Evolutionary conservation across 2,797 vertebrate species (phyloP), one percentile per base, ranked within the genome.

Genomic region (Rachycentron canadum): DNA sequence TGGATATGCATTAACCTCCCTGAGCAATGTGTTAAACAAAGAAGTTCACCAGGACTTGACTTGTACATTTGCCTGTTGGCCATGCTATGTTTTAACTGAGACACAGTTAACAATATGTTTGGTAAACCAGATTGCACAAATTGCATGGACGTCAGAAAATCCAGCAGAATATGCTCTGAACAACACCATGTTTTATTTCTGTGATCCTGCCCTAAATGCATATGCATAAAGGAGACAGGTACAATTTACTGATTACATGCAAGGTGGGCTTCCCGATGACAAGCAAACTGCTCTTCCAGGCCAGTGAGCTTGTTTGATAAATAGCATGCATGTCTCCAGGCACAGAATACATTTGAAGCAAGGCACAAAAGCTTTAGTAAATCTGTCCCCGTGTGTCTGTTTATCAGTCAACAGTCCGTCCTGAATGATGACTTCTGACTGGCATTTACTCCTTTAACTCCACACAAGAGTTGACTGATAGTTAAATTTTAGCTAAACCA

Each of bases 241-340:
- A n/a, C 55, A 69, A 72, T 83, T 70, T 59, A 55, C 59, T 61
- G 84, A 88, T 83, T 82, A 76, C 64, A 74, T 69, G 71, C 62
- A 58, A 73, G 78, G 79, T 82, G 81, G 68, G 65, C 76, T 81
- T 56, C 63, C 59, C 43, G 55, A 66, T 79, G 72, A 78, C 63
- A 67, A 59, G 72, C 69, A 72, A 81, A 77, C 73, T 47, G 69
- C 47, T 86, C 75, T 81, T 83, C 74, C 69, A 73, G 63, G 58
- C 69, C 77, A 70, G 43, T 77, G 79, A 86, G 81, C 60, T 56
- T 81, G 81, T 78, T 87, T 83, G 79, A 81, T 79, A 82, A 75
- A 83, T 86, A 77, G 49, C 82, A 76, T 63, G 66, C 62, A 73
- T 64, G 77, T 81, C 74, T 86, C 76, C 59, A 58, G 78, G 66